Evolutionary conservation across 2,888 invertebrate genomes (phyloP), one percentile per base, ranked within the genome.

Genomic region (Monochamus alternatus): DNA sequence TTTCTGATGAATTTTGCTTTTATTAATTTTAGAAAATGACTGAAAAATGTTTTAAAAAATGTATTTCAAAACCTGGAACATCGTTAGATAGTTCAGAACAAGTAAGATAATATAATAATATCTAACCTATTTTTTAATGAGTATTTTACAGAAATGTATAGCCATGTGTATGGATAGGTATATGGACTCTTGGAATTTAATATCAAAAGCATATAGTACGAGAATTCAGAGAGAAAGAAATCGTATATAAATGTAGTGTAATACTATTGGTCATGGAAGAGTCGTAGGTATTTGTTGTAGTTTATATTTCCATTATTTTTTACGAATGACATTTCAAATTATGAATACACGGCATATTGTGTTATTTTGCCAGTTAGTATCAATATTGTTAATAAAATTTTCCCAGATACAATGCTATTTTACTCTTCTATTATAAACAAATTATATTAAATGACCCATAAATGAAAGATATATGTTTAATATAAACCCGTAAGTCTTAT

Each of bases 91-190:
- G 93, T 86, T 95, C 96, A 0, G 97, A 97, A 91, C 93, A 93
- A 90, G 95, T 94, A 88, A 87, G 82, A 83, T 44, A n/a, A 32
- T 69, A n/a, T 44, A 32, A 9, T 66, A n/a, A 32, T 66, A 67
- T 32, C 44, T 68, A 67, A 66, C 62, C 22, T 62, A 51, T 10
- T 55, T 73, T 68, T 72, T 32, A 74, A 31, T 44, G 3, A 32
- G 64, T 8, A 55, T 70, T 75, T 91, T 91, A 67, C 94, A 98
- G 94, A 98, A 97, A 93, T 98, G 98, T 88, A 93, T 98, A 83
- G 96, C 97, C 0, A 97, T 98, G 96, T 98, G 98, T 88, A 98
- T 98, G 98, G 98, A 98, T 89, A 92, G 98, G 86, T 99, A 97
- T 91, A 96, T 98, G 96, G 98, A 99, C 86, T 93, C 97, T 3